These are phyloP conservation scores for Rhynchotus rufescens DNA, from an alignment of 2,797 vertebrate species.

Conservation along the genomic window DNA sequence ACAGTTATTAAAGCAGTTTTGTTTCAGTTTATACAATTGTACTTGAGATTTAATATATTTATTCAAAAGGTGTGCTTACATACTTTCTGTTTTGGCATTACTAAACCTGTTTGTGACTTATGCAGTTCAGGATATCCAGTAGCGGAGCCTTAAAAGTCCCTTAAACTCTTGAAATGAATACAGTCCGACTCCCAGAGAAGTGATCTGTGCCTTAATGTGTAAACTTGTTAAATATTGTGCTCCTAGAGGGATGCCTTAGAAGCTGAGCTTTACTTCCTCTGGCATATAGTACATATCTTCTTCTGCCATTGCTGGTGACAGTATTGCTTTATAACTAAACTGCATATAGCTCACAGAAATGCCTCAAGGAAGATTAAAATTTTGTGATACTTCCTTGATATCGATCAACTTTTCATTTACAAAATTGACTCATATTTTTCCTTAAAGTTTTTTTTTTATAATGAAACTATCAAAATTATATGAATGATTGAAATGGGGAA, in stretches of 20 bases:
- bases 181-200: background rate
- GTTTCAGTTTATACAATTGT: background rate
- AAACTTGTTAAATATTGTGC: background rate
- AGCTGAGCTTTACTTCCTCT: background rate
- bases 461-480: accelerated
- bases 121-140: background rate
- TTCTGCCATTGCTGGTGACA: accelerated
- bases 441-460: background rate
- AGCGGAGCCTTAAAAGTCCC: background rate
- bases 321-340: background rate
- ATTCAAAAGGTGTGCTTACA: background rate
- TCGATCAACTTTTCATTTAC: background rate
- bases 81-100: background rate
- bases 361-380: background rate
- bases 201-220: accelerated
- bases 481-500: background rate
- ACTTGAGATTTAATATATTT: background rate
- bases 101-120: background rate
- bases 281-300: background rate
- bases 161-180: background rate
- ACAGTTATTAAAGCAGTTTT: background rate
- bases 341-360: background rate
- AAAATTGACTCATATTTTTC: background rate
- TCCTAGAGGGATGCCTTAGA: background rate
- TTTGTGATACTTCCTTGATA: background rate